These are phyloP conservation scores for Sebastes nivosus DNA, from an alignment of 2,797 vertebrate species.

Conservation along the genomic window DNA sequence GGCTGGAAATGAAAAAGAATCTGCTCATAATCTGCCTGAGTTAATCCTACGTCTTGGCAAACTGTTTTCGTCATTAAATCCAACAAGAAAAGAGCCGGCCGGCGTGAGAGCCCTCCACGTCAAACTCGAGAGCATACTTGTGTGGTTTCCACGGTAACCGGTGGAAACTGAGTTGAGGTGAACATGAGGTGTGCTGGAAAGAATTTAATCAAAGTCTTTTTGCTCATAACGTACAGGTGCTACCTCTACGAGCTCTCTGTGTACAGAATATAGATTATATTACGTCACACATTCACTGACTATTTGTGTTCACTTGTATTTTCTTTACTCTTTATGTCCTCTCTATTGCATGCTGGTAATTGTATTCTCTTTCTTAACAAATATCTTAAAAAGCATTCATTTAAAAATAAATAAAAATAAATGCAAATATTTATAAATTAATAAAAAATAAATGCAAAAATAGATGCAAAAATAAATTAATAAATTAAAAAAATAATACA, in stretches of 20 bases:
- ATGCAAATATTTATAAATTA: rapidly evolving
- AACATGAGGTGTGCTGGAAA: not conserved
- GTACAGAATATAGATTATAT: not conserved
- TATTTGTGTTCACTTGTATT: too few species aligned
- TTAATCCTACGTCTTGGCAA: slow-evolving; percentile 66
- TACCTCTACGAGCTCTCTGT: not conserved
- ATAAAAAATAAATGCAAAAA: too few species aligned
- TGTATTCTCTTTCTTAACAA: too few species aligned
- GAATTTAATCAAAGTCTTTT: not conserved
- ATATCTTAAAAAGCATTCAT: too few species aligned
- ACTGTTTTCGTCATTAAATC: slow-evolving; percentile 58
- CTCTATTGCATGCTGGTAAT: too few species aligned
- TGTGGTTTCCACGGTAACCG: slow-evolving; percentile 63
- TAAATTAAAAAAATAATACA: too few species aligned
- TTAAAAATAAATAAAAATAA: too few species aligned
- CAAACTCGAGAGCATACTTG: slow-evolving; percentile 49
- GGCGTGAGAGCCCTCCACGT: slow-evolving; percentile 54
- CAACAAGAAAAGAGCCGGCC: slow-evolving; percentile 38
- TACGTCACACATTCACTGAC: too few species aligned
- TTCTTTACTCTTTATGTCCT: too few species aligned
- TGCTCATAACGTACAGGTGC: not conserved
- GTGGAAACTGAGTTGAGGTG: slow-evolving; percentile 2
- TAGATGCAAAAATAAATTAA: too few species aligned
- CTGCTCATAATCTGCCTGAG: slow-evolving; percentile 53
- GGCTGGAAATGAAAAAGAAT: slow-evolving; percentile 12